Evolutionary conservation across 2,113 vertebrate species (phyloP).

Genomic region (Dascyllus trimaculatus): DNA sequence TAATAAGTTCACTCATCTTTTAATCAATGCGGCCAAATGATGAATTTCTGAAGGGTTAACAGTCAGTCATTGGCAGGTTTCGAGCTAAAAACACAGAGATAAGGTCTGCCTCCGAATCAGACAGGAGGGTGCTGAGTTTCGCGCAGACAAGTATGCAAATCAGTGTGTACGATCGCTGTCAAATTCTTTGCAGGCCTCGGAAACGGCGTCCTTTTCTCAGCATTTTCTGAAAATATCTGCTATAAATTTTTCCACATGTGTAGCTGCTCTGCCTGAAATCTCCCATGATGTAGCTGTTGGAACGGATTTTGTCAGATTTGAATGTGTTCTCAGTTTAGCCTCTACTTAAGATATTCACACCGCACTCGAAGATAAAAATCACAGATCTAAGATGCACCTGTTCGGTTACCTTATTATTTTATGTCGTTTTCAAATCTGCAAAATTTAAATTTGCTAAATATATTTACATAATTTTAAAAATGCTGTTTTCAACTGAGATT

Average conservation of each 20-base stretch:
- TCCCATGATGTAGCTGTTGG: constrained; percentile 15
- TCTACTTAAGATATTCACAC: constrained; percentile 6
- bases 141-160: constrained; percentile 72
- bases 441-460: not conserved
- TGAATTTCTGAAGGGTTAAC: constrained; percentile 81
- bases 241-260: constrained; percentile 1
- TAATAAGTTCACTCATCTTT: constrained; percentile 86
- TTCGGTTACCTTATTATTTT: constrained; percentile 5
- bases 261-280: constrained; percentile 26
- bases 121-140: constrained; percentile 38
- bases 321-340: constrained; percentile 10
- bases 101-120: constrained; percentile 66
- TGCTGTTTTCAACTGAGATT: not conserved
- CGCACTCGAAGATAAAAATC: constrained; percentile 12
- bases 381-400: not conserved
- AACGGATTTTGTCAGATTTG: constrained; percentile 34
- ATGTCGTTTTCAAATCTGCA: not conserved
- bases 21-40: constrained; percentile 82
- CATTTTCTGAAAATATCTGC: constrained; percentile 1
- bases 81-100: constrained; percentile 70
- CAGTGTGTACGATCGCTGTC: constrained; percentile 50
- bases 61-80: constrained; percentile 73
- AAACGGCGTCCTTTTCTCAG: constrained; percentile 30
- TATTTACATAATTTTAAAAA: not conserved
- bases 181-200: constrained; percentile 35